Conservation (phyloP, 2,888 invertebrate species). For the Harpalus rufipes region DNA sequence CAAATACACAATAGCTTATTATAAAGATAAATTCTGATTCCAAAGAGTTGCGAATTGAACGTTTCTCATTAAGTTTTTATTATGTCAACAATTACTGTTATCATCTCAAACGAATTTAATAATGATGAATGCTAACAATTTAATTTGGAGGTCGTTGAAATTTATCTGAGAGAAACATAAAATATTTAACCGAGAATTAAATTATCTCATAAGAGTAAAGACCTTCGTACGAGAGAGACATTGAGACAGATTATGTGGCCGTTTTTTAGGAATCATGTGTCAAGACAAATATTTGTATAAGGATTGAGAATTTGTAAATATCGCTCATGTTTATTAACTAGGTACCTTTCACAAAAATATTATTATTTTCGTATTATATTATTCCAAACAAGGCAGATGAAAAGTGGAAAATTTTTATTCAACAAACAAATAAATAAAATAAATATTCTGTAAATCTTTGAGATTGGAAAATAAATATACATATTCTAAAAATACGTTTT, state of each 20-base stretch:
- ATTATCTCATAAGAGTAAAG: constrained; percentile 8
- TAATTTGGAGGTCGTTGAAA: constrained; percentile 15
- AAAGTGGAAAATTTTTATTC: no score
- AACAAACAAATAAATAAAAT: no score
- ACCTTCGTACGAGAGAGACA: background rate
- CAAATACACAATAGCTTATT: no score
- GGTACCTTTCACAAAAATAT: no score
- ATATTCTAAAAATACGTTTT: no score
- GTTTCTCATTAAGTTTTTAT: background rate
- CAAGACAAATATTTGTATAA: background rate
- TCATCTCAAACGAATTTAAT: constrained; percentile 4
- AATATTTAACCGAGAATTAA: constrained; percentile 15
- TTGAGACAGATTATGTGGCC: background rate
- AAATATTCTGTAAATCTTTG: no score
- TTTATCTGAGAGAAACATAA: constrained; percentile 4
- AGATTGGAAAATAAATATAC: no score
- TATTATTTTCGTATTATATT: no score
- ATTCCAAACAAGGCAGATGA: no score
- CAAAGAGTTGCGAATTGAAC: no score
- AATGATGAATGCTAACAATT: background rate
- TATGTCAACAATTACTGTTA: constrained; percentile 1
- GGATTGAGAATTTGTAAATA: background rate
- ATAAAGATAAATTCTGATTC: no score
- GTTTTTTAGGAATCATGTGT: constrained; percentile 5
- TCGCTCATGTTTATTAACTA: no score